Conservation (phyloP, 2,113 vertebrate species). For the Zingel zingel region DNA sequence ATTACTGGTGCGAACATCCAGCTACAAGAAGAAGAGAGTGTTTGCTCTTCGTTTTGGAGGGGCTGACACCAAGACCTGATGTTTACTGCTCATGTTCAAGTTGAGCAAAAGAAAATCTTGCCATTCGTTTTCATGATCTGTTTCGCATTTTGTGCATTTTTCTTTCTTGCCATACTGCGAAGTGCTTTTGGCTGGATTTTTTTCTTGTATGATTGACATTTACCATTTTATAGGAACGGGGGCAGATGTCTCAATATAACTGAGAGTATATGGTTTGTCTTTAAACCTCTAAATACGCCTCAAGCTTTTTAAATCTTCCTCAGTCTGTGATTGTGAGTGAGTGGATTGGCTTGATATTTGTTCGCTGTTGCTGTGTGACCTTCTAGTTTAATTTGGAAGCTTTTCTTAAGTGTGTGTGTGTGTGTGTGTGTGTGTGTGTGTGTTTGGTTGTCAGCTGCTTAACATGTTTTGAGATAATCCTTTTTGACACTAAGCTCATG, state of each 20-base stretch:
- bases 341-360: slow-evolving; percentile 5
- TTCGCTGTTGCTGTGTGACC: slow-evolving; percentile 21
- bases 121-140: slow-evolving; percentile 12
- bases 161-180: neutral
- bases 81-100: slow-evolving; percentile 17
- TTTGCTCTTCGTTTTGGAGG: slow-evolving; percentile 6
- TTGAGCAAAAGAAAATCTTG: slow-evolving; percentile 4
- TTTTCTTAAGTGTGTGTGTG: neutral
- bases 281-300: slow-evolving; percentile 21
- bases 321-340: neutral
- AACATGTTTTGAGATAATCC: slow-evolving; percentile 21
- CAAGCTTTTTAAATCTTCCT: slow-evolving; percentile 9
- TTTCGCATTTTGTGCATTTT: neutral
- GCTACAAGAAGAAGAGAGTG: slow-evolving; percentile 6
- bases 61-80: neutral
- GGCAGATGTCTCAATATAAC: slow-evolving; percentile 8
- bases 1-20: slow-evolving; percentile 3
- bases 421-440: neutral
- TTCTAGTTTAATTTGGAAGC: slow-evolving; percentile 31
- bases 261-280: neutral
- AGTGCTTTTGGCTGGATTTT: neutral
- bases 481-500: slow-evolving; percentile 34
- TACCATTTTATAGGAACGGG: neutral
- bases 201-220: neutral
- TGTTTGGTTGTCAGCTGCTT: slow-evolving; percentile 19